phyloP scores from a whole-genome alignment of 2,797 vertebrate genomes.

The Leptodactylus fallax region DNA sequence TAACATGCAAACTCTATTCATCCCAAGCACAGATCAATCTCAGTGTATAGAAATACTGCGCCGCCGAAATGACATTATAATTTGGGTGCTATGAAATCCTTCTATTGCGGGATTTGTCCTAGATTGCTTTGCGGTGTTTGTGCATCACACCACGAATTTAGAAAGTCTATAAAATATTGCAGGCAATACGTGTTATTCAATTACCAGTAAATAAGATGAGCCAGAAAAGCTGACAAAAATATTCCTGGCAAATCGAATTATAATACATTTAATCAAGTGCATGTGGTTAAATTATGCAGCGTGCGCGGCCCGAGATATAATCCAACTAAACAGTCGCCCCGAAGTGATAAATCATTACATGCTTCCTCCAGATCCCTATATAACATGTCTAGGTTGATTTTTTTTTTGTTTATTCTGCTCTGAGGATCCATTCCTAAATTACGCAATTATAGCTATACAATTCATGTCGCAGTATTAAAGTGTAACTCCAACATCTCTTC shows the following conservation, averaged over 20 bases:
- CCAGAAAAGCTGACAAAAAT: slow-evolving; percentile 54
- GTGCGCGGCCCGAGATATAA: slow-evolving; percentile 34
- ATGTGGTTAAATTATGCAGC: slow-evolving; percentile 52
- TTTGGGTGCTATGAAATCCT: slow-evolving; percentile 33
- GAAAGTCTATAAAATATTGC: slow-evolving; percentile 51
- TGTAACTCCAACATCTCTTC: no score
- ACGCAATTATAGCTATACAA: neutral
- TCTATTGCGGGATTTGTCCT: slow-evolving; percentile 13
- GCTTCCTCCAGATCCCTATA: slow-evolving; percentile 13
- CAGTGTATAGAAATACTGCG: slow-evolving; percentile 2
- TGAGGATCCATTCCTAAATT: neutral
- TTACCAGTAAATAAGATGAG: slow-evolving; percentile 42
- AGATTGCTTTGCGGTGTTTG: slow-evolving; percentile 43
- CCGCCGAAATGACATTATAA: slow-evolving; percentile 42
- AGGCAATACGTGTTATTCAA: slow-evolving; percentile 52
- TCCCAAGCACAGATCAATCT: slow-evolving; percentile 41
- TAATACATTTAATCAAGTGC: slow-evolving; percentile 61
- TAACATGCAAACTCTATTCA: slow-evolving; percentile 47
- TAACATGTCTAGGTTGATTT: slow-evolving; percentile 17
- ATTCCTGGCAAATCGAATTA: slow-evolving; percentile 61
- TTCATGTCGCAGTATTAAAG: no score
- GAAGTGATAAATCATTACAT: slow-evolving; percentile 53
- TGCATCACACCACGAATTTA: slow-evolving; percentile 56
- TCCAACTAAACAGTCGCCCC: slow-evolving; percentile 49
- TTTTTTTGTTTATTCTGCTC: neutral